A percentile compares a stretch with the other conserved stretches of the same genome.
Conservation (phyloP, 1,140 invertebrate species). For the Drosophila repleta region DNA sequence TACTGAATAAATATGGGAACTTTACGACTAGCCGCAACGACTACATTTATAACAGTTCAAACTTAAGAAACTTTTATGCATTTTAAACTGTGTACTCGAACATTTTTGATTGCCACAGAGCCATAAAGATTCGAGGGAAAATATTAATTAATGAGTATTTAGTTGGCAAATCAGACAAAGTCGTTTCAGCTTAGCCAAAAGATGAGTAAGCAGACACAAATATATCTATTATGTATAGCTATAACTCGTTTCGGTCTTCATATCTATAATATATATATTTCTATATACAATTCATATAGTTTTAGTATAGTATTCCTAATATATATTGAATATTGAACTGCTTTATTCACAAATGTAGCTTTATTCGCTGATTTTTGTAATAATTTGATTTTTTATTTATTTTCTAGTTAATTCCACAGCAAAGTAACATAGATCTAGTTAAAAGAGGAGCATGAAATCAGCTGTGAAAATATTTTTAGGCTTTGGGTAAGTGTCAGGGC, state of each 20-base stretch:
- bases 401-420: neutral
- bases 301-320: too few relatives aligned
- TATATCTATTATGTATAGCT: neutral
- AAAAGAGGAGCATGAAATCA: neutral
- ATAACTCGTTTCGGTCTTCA: too few relatives aligned
- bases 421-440: neutral
- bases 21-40: conserved; percentile 36
- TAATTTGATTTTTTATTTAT: neutral
- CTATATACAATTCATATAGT: too few relatives aligned
- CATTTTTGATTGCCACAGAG: neutral
- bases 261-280: too few relatives aligned
- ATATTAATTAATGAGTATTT: neutral
- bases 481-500: neutral
- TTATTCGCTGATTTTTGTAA: too few relatives aligned
- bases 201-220: too few relatives aligned
- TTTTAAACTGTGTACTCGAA: neutral
- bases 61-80: conserved; percentile 12
- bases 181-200: neutral
- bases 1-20: conserved; percentile 55
- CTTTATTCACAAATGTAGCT: too few relatives aligned
- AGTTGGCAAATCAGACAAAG: neutral
- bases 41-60: neutral
- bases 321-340: too few relatives aligned
- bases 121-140: too few relatives aligned
- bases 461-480: neutral